Base-by-base conservation (phyloP, 2,888 invertebrate genomes). In the Drosophila prolongata region DNA sequence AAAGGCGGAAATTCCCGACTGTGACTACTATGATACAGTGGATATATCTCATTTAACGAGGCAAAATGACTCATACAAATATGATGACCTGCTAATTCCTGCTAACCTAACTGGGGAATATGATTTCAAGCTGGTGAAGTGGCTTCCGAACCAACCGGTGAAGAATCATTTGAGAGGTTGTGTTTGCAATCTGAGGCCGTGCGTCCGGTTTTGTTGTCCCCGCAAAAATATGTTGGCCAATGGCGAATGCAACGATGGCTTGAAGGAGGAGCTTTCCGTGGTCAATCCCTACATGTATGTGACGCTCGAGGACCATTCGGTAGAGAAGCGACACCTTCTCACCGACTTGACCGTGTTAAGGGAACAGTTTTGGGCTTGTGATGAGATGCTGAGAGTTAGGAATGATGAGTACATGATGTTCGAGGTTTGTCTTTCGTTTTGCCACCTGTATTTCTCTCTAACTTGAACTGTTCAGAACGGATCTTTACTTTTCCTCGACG, bases 171-270 rank as follows among this genome's bases (percentile, higher is more conserved):
- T 55, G 1, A 19, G 34, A 19, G 55, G 30, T 10, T n/a, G 9
- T 47, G 49, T 47, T 34, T 56, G 55, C 24, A 34, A 56, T 19
- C 19, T 56, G 14, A 55, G n/a, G 11, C 34, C 30, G 0, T 55
- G 55, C 19, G 9, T 56, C 2, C n/a, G 34, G 47, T n/a, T 24
- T 13, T 56, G 37, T 13, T 49, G 56, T 3, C 14, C 50, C 49
- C 50, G 2, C 2, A 56, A 27, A 8, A 37, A 56, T 37, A 37
- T 49, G 24, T 9, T 49, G 14, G 8, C 8, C 8, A 24, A 49
- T 43, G 54, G 30, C 3, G 13, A 27, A 1, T 54, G 54, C 3
- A 43, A 8, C 27, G 53, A 53, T 53, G 40, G 27, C 11, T 30
- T 27, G 14, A 9, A 34, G 24, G 14, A 49, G 35, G 11, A 37